phyloP scores from a whole-genome alignment of 2,113 vertebrate genomes.

The Pipa parva region DNA sequence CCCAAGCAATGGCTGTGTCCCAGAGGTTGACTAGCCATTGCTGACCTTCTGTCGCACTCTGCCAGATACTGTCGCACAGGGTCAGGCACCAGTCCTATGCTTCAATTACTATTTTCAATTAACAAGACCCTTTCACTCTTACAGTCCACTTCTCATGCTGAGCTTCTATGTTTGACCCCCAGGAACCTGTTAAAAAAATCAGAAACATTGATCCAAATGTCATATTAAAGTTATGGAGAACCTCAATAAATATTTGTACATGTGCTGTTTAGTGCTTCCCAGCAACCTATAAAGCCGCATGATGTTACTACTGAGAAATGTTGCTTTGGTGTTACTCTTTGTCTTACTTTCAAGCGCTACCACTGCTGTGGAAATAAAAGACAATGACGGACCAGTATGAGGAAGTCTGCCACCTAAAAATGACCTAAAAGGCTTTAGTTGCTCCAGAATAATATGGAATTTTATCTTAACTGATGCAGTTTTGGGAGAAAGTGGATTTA shows the following conservation, averaged over 20 bases:
- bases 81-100: conserved; percentile 52
- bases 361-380: no score
- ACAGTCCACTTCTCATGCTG: conserved; percentile 61
- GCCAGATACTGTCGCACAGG: conserved; percentile 40
- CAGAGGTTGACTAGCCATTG: conserved; percentile 61
- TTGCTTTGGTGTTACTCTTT: neutral
- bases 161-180: conserved; percentile 61
- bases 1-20: conserved; percentile 69
- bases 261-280: neutral
- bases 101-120: conserved; percentile 59
- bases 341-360: no score
- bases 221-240: conserved; percentile 23
- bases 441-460: no score
- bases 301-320: neutral
- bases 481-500: no score
- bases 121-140: conserved; percentile 64
- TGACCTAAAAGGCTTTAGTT: no score
- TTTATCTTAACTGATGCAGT: no score
- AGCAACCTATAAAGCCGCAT: neutral
- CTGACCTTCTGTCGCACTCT: conserved; percentile 61
- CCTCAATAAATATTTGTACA: neutral
- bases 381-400: no score
- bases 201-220: conserved; percentile 51
- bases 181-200: conserved; percentile 52
- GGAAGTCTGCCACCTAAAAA: no score